Conservation (phyloP, 2,113 vertebrate species). For the Chaetops frenatus region DNA sequence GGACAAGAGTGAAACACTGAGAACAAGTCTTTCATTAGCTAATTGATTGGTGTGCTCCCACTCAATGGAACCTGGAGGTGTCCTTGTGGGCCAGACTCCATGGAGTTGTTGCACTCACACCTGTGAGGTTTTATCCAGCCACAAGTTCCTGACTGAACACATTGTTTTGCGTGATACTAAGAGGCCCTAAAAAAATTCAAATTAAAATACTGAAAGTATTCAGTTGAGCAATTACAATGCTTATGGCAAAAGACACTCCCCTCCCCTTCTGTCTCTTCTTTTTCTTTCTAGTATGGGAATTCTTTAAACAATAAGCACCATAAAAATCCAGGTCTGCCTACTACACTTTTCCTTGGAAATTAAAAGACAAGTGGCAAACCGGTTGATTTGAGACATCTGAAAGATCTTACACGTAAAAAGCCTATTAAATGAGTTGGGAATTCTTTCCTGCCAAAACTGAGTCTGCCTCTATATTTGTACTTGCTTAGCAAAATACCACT, state of each 20-base stretch:
- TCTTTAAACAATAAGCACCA: not conserved
- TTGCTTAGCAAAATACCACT: conserved; percentile 10
- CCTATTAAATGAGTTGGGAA: not conserved
- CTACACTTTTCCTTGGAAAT: not conserved
- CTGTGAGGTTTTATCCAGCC: not conserved
- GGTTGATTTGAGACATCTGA: conserved; percentile 16
- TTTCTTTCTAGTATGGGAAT: not conserved
- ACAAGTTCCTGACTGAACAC: not conserved
- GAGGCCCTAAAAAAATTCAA: not conserved
- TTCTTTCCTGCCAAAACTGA: conserved; percentile 29
- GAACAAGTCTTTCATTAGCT: not conserved
- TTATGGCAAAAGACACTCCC: not conserved
- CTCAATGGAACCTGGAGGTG: not conserved
- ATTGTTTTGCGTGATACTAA: not conserved
- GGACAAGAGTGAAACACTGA: not conserved
- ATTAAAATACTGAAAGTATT: not conserved
- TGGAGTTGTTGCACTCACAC: not conserved
- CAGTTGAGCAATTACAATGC: not conserved
- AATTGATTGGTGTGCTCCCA: not conserved
- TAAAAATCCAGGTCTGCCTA: not conserved
- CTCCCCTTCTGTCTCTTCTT: not conserved
- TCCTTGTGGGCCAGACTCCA: not conserved
- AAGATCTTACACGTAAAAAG: not conserved
- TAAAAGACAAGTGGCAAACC: not conserved
- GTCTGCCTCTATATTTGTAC: conserved; percentile 34